phyloP scores from a whole-genome alignment of 1,140 invertebrate species.

The Agraylea sexmaculata region DNA sequence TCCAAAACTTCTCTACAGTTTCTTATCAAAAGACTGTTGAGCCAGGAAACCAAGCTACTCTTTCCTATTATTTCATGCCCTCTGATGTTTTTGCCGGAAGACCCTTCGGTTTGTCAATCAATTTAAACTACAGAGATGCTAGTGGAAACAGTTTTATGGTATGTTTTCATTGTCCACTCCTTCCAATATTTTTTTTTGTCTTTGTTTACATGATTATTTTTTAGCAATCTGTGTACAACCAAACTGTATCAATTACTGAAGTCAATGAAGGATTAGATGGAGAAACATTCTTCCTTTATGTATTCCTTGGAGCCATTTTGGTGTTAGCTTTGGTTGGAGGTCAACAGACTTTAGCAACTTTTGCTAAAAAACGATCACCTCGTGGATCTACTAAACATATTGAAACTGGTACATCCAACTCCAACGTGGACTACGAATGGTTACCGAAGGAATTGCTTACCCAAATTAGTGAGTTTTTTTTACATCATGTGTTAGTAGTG shows the following conservation, averaged over 20 bases:
- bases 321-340: slow-evolving; percentile 80
- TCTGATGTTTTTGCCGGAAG: slow-evolving; percentile 90
- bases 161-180: too few species aligned
- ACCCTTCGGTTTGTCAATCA: slow-evolving; percentile 90
- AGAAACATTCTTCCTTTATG: slow-evolving; percentile 96
- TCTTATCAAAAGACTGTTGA: slow-evolving; percentile 83
- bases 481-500: background rate
- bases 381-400: slow-evolving; percentile 44
- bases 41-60: slow-evolving; percentile 84
- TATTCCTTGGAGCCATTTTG: slow-evolving; percentile 81
- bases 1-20: slow-evolving; percentile 93
- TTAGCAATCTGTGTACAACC: slow-evolving; percentile 93
- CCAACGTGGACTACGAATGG: slow-evolving; percentile 97
- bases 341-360: slow-evolving; percentile 78
- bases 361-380: slow-evolving; percentile 49
- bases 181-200: slow-evolving; percentile 32
- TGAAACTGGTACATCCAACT: slow-evolving; percentile 74
- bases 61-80: slow-evolving; percentile 90
- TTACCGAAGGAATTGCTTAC: slow-evolving; percentile 82
- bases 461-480: slow-evolving; percentile 60
- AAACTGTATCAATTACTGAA: slow-evolving; percentile 95
- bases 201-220: slow-evolving; percentile 52
- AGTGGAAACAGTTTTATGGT: slow-evolving; percentile 49
- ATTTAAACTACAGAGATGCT: slow-evolving; percentile 84
- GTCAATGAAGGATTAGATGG: slow-evolving; percentile 94